These are phyloP conservation scores for Poeciliopsis occidentalis DNA, from an alignment of 2,113 vertebrate genomes.

Conservation along the genomic window DNA sequence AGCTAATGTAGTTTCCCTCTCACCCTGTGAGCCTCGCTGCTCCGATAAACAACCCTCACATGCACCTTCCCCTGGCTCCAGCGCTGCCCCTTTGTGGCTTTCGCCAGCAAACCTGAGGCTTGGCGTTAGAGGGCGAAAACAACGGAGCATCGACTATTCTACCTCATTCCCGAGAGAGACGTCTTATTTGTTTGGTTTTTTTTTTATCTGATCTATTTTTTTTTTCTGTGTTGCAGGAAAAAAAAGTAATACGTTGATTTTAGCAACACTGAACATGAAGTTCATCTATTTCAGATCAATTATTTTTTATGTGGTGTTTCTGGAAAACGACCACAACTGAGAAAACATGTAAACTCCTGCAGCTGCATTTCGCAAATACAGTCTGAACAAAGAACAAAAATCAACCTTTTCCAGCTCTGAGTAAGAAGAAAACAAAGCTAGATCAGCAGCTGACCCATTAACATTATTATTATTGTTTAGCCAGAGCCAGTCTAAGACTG, in stretches of 20 bases:
- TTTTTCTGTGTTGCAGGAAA: constrained; percentile 18
- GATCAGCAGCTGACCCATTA: not conserved
- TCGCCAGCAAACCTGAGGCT: constrained; percentile 18
- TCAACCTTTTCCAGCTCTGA: not conserved
- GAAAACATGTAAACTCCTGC: not conserved
- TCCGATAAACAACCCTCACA: constrained; percentile 16
- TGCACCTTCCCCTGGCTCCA: not conserved
- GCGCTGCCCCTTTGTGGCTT: constrained; percentile 13
- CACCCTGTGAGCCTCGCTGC: constrained; percentile 22
- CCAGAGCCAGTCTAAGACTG: too few species aligned
- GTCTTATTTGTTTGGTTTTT: not conserved
- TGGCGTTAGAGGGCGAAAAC: constrained; percentile 5
- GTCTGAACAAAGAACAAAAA: not conserved
- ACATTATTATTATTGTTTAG: not conserved
- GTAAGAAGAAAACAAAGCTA: not conserved
- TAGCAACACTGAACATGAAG: not conserved
- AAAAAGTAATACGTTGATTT: not conserved
- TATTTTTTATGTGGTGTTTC: not conserved
- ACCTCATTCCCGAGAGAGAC: constrained; percentile 52
- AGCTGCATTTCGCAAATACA: not conserved
- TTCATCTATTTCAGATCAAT: not conserved
- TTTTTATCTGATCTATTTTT: not conserved
- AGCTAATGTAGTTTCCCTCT: constrained; percentile 29
- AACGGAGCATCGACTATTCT: constrained; percentile 39
- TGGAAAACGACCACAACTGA: not conserved